phyloP scores from a whole-genome alignment of 2,113 vertebrate genomes.

The Xiphorhynchus elegans region DNA sequence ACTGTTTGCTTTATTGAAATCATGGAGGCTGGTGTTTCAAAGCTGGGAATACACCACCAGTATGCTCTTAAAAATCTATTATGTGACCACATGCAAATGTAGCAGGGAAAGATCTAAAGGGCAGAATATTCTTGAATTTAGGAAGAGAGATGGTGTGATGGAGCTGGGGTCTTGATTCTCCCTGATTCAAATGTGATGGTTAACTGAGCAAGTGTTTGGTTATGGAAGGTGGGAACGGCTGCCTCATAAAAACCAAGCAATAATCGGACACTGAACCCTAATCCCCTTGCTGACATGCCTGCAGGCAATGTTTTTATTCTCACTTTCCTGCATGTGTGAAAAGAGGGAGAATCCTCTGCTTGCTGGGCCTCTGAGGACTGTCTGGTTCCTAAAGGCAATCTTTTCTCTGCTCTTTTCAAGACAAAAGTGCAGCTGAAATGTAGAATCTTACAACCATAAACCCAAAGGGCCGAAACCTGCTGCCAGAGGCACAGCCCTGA shows the following conservation, averaged over 20 bases:
- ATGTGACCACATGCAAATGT: background rate
- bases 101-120: background rate
- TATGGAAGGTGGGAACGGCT: background rate
- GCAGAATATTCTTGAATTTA: background rate
- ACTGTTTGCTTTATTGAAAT: background rate
- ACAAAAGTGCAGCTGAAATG: background rate
- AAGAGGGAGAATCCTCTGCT: background rate
- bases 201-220: background rate
- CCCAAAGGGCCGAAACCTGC: background rate
- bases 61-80: background rate
- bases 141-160: background rate
- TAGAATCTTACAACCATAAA: background rate
- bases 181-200: background rate
- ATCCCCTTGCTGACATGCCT: constrained; percentile 33
- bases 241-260: background rate
- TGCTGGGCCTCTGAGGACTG: background rate
- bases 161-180: background rate
- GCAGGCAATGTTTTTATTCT: constrained; percentile 45
- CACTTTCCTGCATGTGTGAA: background rate
- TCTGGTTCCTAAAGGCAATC: background rate
- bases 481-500: background rate
- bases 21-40: background rate
- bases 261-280: background rate
- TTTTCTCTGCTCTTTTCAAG: background rate
- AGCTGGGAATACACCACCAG: background rate